Evolutionary conservation across 2,797 vertebrate genomes (phyloP).

Genomic region (Sphaeramia orbicularis): DNA sequence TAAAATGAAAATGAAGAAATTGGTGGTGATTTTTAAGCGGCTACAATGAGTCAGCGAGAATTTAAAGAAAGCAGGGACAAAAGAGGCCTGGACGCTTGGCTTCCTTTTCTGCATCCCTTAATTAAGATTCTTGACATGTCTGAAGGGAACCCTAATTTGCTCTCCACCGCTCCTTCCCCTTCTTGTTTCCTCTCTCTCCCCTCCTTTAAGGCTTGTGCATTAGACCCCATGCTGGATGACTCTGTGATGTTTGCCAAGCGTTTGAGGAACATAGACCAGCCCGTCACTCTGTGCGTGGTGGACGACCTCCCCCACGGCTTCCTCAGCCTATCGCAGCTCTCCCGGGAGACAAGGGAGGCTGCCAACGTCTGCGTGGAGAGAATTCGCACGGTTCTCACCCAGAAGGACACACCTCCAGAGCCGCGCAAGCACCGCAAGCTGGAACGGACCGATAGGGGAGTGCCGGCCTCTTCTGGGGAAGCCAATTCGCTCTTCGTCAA

Average conservation of each 20-base stretch:
- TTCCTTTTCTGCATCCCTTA: constrained; percentile 55
- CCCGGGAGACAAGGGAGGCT: constrained; percentile 89
- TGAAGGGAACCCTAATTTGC: constrained; percentile 62
- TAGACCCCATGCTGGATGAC: constrained; percentile 96
- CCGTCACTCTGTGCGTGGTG: constrained; percentile 90
- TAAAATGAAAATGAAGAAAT: constrained; percentile 49
- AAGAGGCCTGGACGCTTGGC: constrained; percentile 52
- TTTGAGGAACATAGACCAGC: constrained; percentile 84
- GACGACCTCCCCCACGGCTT: constrained; percentile 95
- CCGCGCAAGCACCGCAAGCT: constrained; percentile 87
- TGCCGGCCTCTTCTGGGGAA: constrained; percentile 50
- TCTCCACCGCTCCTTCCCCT: constrained; percentile 32
- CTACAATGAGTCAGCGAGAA: constrained; percentile 60
- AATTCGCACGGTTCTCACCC: constrained; percentile 86
- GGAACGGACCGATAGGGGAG: constrained; percentile 78
- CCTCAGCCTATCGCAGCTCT: constrained; percentile 91
- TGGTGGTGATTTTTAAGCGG: constrained; percentile 54
- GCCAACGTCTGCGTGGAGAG: constrained; percentile 86
- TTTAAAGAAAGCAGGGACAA: constrained; percentile 57
- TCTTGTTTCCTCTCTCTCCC: background rate
- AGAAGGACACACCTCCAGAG: constrained; percentile 66
- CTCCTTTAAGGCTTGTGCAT: constrained; percentile 87
- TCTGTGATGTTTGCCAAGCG: constrained; percentile 94
- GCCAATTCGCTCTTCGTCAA: constrained; percentile 46
- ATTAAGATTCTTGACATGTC: constrained; percentile 77